A percentile compares a stretch with the other conserved stretches of the same genome.
Conservation (phyloP, 2,888 invertebrate species). For the Cryptus viduatorius region DNA sequence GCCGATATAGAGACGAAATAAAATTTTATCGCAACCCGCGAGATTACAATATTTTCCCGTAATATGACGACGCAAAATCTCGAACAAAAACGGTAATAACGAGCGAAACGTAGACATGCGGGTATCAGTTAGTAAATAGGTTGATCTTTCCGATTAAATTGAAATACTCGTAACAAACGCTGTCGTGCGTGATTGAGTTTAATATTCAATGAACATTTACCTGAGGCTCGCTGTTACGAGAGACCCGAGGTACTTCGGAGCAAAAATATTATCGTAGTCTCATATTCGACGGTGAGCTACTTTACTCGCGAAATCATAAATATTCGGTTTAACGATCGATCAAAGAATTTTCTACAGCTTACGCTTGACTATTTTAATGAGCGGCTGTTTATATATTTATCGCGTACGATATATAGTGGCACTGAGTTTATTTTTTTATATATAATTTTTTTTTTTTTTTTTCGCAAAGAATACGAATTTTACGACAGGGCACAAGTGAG, state of each 20-base stretch:
- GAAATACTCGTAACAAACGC: neutral
- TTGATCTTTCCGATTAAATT: neutral
- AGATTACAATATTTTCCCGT: neutral
- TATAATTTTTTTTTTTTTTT: constrained; percentile 18
- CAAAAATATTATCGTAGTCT: neutral
- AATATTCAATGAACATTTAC: constrained; percentile 5
- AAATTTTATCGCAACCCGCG: neutral
- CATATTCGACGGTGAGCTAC: neutral
- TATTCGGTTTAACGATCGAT: constrained; percentile 62
- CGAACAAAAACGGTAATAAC: neutral
- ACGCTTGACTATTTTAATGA: constrained; percentile 60
- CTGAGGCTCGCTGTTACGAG: neutral
- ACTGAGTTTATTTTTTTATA: constrained; percentile 1
- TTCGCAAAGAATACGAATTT: constrained; percentile 38
- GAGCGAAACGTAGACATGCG: neutral
- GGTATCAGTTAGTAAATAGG: neutral
- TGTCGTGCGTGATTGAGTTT: constrained; percentile 11
- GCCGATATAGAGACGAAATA: no score
- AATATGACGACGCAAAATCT: neutral
- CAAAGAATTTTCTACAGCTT: constrained; percentile 45
- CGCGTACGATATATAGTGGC: constrained; percentile 19
- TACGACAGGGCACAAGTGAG: constrained; percentile 45
- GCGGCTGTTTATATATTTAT: constrained; percentile 9
- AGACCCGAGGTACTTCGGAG: neutral
- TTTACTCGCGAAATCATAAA: constrained; percentile 56